These are phyloP conservation scores for Lasioglossum morio DNA, from an alignment of 2,888 invertebrate species.

Conservation along the genomic window DNA sequence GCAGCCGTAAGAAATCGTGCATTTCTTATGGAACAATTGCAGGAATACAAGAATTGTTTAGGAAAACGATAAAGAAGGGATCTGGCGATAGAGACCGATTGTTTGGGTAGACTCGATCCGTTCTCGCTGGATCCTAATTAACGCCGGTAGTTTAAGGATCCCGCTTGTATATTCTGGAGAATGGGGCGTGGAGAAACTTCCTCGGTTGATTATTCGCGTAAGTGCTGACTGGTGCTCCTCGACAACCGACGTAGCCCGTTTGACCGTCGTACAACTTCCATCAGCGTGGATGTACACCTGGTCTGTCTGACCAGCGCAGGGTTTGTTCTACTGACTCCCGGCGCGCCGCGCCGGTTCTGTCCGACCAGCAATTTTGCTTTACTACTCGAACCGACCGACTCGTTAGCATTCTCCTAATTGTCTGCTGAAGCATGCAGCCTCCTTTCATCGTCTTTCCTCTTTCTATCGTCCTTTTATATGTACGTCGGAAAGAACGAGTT, in stretches of 20 bases:
- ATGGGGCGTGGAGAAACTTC: neutral
- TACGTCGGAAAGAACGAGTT: neutral
- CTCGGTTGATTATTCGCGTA: conserved; percentile 48
- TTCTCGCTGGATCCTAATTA: neutral
- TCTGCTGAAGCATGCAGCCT: neutral
- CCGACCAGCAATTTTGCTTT: conserved; percentile 17
- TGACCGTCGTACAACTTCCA: conserved; percentile 34
- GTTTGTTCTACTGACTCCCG: conserved; percentile 30
- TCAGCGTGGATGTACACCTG: neutral
- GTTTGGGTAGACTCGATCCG: neutral
- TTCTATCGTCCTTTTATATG: neutral
- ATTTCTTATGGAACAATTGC: too few relatives aligned
- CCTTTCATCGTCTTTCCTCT: neutral
- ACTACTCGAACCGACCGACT: conserved; percentile 19
- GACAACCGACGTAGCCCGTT: conserved; percentile 33
- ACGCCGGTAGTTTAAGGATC: neutral
- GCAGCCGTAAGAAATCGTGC: too few relatives aligned
- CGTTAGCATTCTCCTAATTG: conserved; percentile 4
- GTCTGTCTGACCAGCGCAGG: conserved; percentile 24
- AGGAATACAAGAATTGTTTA: neutral
- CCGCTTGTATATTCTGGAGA: neutral
- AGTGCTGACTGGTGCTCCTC: conserved; percentile 45
- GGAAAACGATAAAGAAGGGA: neutral
- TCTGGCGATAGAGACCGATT: neutral
- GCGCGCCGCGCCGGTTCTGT: neutral